Conservation (phyloP, 2,888 invertebrate species). For the Perdita meconis region DNA sequence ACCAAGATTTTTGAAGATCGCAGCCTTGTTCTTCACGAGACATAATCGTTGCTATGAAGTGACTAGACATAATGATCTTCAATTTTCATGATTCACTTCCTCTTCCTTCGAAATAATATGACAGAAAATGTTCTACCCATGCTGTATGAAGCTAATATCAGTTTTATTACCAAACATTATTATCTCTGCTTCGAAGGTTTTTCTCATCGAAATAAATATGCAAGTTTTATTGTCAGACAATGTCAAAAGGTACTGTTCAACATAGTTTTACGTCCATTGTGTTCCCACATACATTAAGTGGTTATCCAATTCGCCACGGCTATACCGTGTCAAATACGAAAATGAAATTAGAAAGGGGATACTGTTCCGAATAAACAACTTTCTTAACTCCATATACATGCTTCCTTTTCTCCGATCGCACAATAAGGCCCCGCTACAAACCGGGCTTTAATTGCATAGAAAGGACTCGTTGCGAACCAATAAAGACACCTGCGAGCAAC, state of each 20-base stretch:
- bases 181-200: too few relatives aligned
- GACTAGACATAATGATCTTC: too few relatives aligned
- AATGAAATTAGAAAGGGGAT: slow-evolving; percentile 49
- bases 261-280: slow-evolving; percentile 15
- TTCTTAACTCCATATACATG: slow-evolving; percentile 32
- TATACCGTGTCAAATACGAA: slow-evolving; percentile 10
- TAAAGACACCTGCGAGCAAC: slow-evolving; percentile 69
- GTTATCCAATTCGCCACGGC: slow-evolving; percentile 28
- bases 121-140: not conserved
- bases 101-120: not conserved
- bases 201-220: too few relatives aligned
- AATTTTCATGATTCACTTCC: too few relatives aligned
- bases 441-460: slow-evolving; percentile 64
- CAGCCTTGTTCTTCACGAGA: too few relatives aligned
- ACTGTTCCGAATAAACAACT: slow-evolving; percentile 52
- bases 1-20: too few relatives aligned
- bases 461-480: slow-evolving; percentile 59
- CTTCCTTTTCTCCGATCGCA: slow-evolving; percentile 55
- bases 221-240: slow-evolving; percentile 2
- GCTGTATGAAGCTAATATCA: too few relatives aligned
- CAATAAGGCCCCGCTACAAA: slow-evolving; percentile 55
- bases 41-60: too few relatives aligned
- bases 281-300: slow-evolving; percentile 47
- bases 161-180: too few relatives aligned
- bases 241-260: slow-evolving; percentile 28